Evolutionary conservation across 1,140 invertebrate species (phyloP).

Genomic region (Sycophaga agraensis): DNA sequence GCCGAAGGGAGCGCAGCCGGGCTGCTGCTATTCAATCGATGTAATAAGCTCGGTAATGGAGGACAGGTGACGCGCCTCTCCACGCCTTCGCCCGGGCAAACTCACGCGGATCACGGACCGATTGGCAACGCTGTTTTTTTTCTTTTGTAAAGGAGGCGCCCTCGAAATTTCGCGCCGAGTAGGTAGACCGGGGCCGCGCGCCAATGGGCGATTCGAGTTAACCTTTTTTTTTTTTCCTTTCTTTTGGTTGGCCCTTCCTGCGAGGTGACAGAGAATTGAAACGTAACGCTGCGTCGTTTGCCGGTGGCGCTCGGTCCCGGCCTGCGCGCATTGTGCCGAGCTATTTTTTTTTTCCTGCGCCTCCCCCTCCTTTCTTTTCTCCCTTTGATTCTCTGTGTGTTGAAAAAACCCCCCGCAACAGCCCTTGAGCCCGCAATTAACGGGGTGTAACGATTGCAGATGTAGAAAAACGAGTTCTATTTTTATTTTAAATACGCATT

Average conservation of each 20-base stretch:
- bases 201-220: slow-evolving; percentile 13
- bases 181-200: no score
- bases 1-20: no score
- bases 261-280: slow-evolving; percentile 10
- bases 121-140: no score
- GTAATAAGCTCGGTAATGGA: no score
- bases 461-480: slow-evolving; percentile 26
- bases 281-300: slow-evolving; percentile 14
- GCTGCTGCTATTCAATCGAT: no score
- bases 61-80: no score
- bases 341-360: slow-evolving; percentile 1
- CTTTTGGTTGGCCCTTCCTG: no score
- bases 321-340: neutral
- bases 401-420: slow-evolving; percentile 2
- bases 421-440: slow-evolving; percentile 27
- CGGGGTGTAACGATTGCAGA: slow-evolving; percentile 29
- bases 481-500: slow-evolving; percentile 23
- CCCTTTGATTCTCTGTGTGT: neutral
- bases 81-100: no score
- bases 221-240: slow-evolving; percentile 17
- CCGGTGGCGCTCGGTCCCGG: no score
- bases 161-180: no score
- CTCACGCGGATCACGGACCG: no score
- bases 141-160: no score
- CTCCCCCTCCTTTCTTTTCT: neutral